Evolutionary conservation across 2,888 invertebrate species (phyloP).

Genomic region (Thecophora atra): DNA sequence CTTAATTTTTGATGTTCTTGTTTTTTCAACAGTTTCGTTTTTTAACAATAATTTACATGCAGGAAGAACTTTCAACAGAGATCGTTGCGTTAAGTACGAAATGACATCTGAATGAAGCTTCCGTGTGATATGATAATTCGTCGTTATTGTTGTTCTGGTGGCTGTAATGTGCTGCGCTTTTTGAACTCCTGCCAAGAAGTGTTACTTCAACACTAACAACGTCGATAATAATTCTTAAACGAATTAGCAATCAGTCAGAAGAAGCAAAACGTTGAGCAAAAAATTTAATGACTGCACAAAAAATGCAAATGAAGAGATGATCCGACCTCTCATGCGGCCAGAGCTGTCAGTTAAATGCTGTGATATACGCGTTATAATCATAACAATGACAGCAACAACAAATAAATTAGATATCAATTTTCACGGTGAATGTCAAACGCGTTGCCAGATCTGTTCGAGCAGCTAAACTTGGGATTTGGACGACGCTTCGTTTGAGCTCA

Average conservation of each 20-base stretch:
- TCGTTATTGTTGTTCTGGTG: too few species aligned
- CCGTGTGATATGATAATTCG: neutral
- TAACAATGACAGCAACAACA: slow-evolving; percentile 21
- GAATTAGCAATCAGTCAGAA: neutral
- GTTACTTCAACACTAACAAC: neutral
- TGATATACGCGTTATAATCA: slow-evolving; percentile 33
- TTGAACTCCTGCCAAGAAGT: slow-evolving; percentile 26
- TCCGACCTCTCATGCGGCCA: slow-evolving; percentile 46
- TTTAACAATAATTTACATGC: neutral
- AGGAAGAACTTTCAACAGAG: neutral
- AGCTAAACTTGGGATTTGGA: neutral
- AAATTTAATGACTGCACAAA: slow-evolving; percentile 23
- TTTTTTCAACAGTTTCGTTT: neutral
- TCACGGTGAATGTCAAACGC: slow-evolving; percentile 29
- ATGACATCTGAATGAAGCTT: neutral
- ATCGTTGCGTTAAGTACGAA: neutral
- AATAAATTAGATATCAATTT: slow-evolving; percentile 26
- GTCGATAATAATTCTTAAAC: neutral
- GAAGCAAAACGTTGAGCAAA: neutral
- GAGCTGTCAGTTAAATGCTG: slow-evolving; percentile 45
- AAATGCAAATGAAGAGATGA: slow-evolving; percentile 39
- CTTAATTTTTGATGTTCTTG: neutral
- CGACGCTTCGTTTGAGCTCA: neutral
- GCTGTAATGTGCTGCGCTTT: too few species aligned
- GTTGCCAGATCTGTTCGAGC: neutral